Evolutionary conservation across 2,888 invertebrate species (phyloP), one percentile per base, ranked within the genome.

Genomic region (Thera britannica): DNA sequence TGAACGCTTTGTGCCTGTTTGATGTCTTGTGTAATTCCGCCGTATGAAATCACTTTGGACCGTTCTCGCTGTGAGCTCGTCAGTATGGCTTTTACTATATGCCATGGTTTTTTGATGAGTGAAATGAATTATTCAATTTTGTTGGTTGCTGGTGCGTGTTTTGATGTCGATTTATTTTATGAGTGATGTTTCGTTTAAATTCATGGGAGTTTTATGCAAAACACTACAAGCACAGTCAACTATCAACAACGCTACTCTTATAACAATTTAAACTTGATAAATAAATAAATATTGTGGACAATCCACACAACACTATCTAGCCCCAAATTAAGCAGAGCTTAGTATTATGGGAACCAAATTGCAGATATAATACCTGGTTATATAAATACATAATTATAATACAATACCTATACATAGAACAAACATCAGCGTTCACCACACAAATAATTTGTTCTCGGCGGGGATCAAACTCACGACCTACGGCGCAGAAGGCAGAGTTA

Each of bases 1-100:
- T 60, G 62, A 64, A 58, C 68, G 75, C 69, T 72, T 74, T 75
- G 75, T 75, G 74, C 68, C 55, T 64, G 72, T 68, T 74, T 72
- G 68, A 75, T 74, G 75, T 72, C 72, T 72, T 74, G 72, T 75
- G 71, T 72, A 75, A 75, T 74, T 72, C 56, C 62, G 41, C 59
- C 67, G 65, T 71, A 71, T 71, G 71, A 71, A 71, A 71, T 71
- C 71, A 68, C 68, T 68, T 68, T 62, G 68, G 65, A 62, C 63
- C 60, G 58, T 58, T 66, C 60, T n/a, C 54, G 54, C 65, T 68
- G 67, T 68, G 68, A 65, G 58, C 64, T 64, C 68, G 61, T 68
- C 56, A 54, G 62, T 54, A 58, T 57, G 55, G 52, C 57, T 60
- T 46, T 68, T 57, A 59, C 58, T 63, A 44, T 65, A 58, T 36